Conservation (phyloP, 2,113 vertebrate genomes). For the Pipa parva region DNA sequence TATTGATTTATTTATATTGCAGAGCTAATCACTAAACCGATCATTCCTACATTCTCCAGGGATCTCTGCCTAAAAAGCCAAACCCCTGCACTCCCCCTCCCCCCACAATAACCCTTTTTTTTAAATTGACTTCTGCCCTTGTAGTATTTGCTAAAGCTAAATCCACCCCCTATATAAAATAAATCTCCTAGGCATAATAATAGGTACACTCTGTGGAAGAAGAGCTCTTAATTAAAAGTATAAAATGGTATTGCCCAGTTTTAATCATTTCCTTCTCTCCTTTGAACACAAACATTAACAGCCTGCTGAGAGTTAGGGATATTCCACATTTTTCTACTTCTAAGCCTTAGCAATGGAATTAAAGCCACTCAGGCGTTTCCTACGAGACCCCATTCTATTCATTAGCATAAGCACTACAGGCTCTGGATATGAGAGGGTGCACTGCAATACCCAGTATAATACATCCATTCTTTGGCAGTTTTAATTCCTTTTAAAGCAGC, state of each 20-base stretch:
- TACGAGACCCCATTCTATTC: background rate
- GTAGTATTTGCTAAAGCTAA: too few relatives aligned
- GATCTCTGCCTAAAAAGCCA: too few relatives aligned
- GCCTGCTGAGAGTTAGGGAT: background rate
- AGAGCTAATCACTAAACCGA: too few relatives aligned
- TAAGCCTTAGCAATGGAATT: background rate
- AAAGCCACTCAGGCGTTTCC: background rate
- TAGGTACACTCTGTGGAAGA: background rate
- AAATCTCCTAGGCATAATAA: background rate
- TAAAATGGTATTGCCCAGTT: background rate
- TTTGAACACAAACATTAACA: conserved; percentile 2
- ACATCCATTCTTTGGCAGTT: background rate
- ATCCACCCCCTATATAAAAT: too few relatives aligned
- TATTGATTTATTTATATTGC: too few relatives aligned
- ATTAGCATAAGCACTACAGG: background rate
- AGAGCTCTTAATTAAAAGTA: background rate
- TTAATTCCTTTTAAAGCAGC: background rate
- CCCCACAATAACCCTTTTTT: too few relatives aligned
- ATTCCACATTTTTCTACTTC: background rate
- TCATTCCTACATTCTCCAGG: too few relatives aligned
- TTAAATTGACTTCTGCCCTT: too few relatives aligned
- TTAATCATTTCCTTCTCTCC: background rate
- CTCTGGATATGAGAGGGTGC: background rate
- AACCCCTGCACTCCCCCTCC: too few relatives aligned
- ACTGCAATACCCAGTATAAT: background rate